Percentiles rank a stretch among this genome's conserved stretches.
These are phyloP conservation scores for Phoenoteleia sp. DNA, from an alignment of 2,888 invertebrate species.

Conservation along the genomic window DNA sequence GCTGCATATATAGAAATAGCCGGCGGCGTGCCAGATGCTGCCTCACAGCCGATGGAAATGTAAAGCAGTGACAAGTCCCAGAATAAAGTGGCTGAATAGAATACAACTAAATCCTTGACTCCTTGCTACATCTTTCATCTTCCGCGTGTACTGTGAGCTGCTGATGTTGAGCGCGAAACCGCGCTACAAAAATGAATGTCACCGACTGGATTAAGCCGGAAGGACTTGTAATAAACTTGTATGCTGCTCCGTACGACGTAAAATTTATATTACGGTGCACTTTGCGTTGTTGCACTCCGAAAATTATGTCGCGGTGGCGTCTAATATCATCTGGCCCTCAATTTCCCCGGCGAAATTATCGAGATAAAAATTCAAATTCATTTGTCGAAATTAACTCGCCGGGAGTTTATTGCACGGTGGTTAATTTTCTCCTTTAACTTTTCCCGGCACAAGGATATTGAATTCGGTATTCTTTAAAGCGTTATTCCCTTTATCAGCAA, in stretches of 20 bases:
- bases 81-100: constrained; percentile 86
- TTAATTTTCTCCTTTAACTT: not conserved
- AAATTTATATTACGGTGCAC: constrained; percentile 30
- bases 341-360: not conserved
- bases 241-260: constrained; percentile 41
- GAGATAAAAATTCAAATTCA: not conserved
- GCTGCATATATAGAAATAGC: constrained; percentile 78
- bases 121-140: constrained; percentile 70
- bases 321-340: not conserved
- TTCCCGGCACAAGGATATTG: not conserved
- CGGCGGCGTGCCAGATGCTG: constrained; percentile 82
- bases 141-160: constrained; percentile 66
- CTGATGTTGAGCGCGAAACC: constrained; percentile 55
- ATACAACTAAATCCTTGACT: constrained; percentile 84
- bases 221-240: constrained; percentile 60
- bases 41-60: constrained; percentile 83
- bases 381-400: not conserved
- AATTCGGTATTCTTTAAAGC: constrained; percentile 13
- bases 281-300: constrained; percentile 22
- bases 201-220: constrained; percentile 55
- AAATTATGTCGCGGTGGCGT: constrained; percentile 4
- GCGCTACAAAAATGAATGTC: constrained; percentile 56
- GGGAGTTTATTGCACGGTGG: not conserved
- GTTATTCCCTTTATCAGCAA: constrained; percentile 24
- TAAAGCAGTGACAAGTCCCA: constrained; percentile 85